Evolutionary conservation across 2,888 invertebrate genomes (phyloP), one percentile per base, ranked within the genome.

Genomic region (Crossocerus cetratus): DNA sequence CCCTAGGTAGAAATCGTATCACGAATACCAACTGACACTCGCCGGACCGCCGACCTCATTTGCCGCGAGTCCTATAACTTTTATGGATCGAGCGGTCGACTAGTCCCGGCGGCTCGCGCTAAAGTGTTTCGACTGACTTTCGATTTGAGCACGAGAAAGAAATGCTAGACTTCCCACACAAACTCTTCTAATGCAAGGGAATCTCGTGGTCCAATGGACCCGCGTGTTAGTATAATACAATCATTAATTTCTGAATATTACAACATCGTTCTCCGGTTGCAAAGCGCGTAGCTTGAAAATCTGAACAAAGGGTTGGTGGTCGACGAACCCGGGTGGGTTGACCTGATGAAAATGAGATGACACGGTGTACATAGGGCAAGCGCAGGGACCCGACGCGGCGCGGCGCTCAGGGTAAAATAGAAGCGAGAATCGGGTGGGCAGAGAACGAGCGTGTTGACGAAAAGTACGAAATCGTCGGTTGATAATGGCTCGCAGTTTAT

Each of bases 401-500:
- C 23, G 23, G 21, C 32, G 32, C 32, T 32, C 32, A 32, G 32
- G 32, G 11, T 11, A 32, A 32, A 32, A 43, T 56, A 57, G 44
- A 43, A n/a, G 21, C 2, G 22, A 5, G 11, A 4, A n/a, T 18
- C 45, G 21, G 42, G 53, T 21, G 0, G 16, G 43, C 49, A 67
- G 49, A 63, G 45, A 75, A 78, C 72, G 74, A 75, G 76, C 69
- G 77, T 79, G 78, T 76, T 77, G 61, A 80, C 85, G 86, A 86
- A 88, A 87, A 88, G 85, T 87, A 85, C 83, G 86, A 86, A 88
- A 87, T 87, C 84, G 87, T 83, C 81, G 84, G 83, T 84, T 84
- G 85, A 87, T 87, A 87, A 87, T 87, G 84, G 86, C 74, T 61
- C 32, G 86, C 86, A 87, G 87, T 88, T 88, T 88, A 88, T 88